phyloP scores from a whole-genome alignment of 2,113 vertebrate species.

The Sinocyclocheilus grahami region DNA sequence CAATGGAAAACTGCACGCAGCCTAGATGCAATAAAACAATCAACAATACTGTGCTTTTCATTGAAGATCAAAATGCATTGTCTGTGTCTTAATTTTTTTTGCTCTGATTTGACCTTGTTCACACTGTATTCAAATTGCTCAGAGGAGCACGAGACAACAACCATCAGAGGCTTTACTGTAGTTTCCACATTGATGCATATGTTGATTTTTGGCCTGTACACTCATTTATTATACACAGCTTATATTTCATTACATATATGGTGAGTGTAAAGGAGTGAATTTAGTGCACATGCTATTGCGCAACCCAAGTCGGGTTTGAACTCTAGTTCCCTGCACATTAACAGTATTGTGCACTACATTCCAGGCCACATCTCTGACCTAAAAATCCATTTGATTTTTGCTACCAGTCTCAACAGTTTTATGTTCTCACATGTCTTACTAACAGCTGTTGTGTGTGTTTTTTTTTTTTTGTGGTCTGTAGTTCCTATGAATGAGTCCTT shows the following conservation, averaged over 20 bases:
- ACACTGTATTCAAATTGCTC: neutral
- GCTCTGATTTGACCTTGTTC: neutral
- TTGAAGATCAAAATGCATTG: neutral
- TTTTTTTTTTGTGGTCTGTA: conserved; percentile 44
- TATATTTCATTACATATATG: neutral
- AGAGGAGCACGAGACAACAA: neutral
- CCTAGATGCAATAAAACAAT: neutral
- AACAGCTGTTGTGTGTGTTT: neutral
- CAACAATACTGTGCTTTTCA: neutral
- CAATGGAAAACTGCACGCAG: neutral
- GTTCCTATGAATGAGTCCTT: conserved; percentile 65
- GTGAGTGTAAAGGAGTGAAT: neutral
- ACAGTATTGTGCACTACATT: neutral
- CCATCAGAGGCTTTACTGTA: neutral
- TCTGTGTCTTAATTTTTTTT: neutral
- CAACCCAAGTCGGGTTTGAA: neutral
- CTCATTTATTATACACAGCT: neutral
- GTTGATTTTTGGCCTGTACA: neutral
- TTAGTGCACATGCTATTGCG: neutral
- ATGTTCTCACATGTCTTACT: neutral
- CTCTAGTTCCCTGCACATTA: neutral
- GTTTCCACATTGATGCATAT: conserved; percentile 2
- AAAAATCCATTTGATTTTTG: conserved; percentile 15
- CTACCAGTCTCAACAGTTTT: neutral
- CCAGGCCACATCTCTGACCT: neutral